Base-by-base conservation (phyloP, 2,888 invertebrate genomes). In the Thyatira batis region DNA sequence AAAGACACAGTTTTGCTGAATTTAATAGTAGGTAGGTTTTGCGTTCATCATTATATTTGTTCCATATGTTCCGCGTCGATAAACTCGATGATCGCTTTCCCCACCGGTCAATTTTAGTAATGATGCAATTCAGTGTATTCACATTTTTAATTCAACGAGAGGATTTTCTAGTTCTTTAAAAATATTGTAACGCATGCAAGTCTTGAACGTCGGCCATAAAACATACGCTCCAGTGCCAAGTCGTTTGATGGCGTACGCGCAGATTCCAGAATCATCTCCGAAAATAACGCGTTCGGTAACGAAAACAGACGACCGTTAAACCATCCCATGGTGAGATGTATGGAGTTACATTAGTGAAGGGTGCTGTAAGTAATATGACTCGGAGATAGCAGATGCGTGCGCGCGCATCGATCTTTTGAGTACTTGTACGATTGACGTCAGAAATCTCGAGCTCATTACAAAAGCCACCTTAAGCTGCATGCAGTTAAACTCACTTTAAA, bases 161-260 rank as follows among this genome's bases (percentile, higher is more conserved):
- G 46, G 17, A 25, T 28, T 48, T 27, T 27, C 27, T 48, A 27
- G 11, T 27, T 48, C 48, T 48, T 48, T 48, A 48, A 48, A 69
- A 77, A 69, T 65, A 71, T 69, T 63, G 65, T 65, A 74, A 71
- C 76, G 73, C 73, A 72, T 71, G 73, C 76, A 75, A 73, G 70
- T 78, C 80, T 85, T 85, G 84, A 88, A 87, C 82, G 77, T 66
- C 67, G 73, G 88, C 87, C 84, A 88, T 89, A 87, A 90, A 89
- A 83, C 77, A 73, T 58, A 56, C 70, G 76, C 69, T 92, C 90
- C 90, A 90, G 89, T 91, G 91, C 92, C 92, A 92, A 92, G 82
- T 84, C 82, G 85, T 85, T 87, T 81, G 80, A 82, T 82, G 81
- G 81, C 73, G 67, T 59, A 68, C 76, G 75, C 66, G 67, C 73